Evolutionary conservation across 2,113 vertebrate species (phyloP).

Genomic region (Hylia prasina): DNA sequence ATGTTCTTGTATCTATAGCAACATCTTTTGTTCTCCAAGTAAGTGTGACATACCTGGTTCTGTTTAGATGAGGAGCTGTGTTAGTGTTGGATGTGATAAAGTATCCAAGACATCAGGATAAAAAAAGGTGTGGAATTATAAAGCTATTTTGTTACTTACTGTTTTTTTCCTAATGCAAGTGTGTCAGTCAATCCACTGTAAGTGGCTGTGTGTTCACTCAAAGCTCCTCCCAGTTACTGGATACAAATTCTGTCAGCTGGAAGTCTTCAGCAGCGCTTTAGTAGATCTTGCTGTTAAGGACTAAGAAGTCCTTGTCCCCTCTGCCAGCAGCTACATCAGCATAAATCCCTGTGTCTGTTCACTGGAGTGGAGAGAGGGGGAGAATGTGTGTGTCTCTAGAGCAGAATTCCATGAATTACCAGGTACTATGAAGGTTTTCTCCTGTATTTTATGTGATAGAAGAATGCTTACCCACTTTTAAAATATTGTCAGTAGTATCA

Average conservation of each 20-base stretch:
- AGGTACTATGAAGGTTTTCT: background rate
- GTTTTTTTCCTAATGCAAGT: background rate
- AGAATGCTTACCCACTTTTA: background rate
- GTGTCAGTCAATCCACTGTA: background rate
- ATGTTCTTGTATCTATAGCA: background rate
- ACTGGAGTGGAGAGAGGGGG: background rate
- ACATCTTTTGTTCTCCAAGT: background rate
- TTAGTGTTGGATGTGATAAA: background rate
- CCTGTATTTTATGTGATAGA: background rate
- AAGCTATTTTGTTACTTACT: background rate
- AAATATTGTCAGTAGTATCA: background rate
- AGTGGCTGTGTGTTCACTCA: fast-evolving
- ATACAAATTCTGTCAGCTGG: background rate
- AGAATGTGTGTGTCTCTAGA: background rate
- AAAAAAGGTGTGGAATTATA: background rate
- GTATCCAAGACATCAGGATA: background rate
- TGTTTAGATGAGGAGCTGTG: background rate
- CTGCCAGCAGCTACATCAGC: background rate
- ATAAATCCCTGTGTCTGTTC: background rate
- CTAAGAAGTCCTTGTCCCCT: background rate
- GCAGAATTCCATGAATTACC: background rate
- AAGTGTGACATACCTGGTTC: background rate
- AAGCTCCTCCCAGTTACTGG: background rate
- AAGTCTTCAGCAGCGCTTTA: background rate
- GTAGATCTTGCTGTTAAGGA: background rate